These are phyloP conservation scores for Sepioteuthis lessoniana DNA, from an alignment of 2,888 invertebrate genomes.

Conservation along the genomic window DNA sequence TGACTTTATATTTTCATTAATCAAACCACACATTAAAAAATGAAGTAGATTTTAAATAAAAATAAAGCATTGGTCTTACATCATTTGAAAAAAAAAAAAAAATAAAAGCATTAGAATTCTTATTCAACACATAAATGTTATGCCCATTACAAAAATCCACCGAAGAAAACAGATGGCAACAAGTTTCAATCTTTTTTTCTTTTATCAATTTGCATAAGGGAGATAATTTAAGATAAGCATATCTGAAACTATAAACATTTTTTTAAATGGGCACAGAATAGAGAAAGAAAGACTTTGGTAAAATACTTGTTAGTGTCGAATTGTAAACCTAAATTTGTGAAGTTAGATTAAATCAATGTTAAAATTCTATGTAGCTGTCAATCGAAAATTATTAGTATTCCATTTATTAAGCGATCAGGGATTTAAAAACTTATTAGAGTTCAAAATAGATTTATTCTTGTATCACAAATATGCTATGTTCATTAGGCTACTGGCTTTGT, in stretches of 20 bases:
- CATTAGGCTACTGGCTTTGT: not conserved
- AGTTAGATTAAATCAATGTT: not conserved
- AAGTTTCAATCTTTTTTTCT: not conserved
- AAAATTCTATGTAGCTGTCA: slow-evolving; percentile 17
- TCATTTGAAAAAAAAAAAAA: not conserved
- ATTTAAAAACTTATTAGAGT: not conserved
- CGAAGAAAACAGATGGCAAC: not conserved
- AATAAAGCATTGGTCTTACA: not conserved
- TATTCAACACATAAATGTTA: not conserved
- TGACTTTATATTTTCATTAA: not conserved
- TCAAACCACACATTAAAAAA: not conserved
- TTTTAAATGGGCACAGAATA: not conserved
- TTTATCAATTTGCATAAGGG: too few species aligned
- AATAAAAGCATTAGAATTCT: not conserved
- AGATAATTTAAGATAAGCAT: too few species aligned
- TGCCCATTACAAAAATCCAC: not conserved
- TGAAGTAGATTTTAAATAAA: not conserved
- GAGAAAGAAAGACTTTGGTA: slow-evolving; percentile 3
- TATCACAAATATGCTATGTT: slow-evolving; percentile 9
- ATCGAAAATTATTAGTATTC: not conserved
- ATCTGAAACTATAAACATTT: not conserved
- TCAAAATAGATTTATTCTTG: not conserved
- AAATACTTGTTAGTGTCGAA: not conserved
- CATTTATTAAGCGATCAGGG: not conserved
- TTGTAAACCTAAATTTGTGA: not conserved